A percentile compares a stretch with the other conserved stretches of the same genome.
Evolutionary conservation across 2,888 invertebrate species (phyloP).

Genomic region (Rhorus exstirpatorius): DNA sequence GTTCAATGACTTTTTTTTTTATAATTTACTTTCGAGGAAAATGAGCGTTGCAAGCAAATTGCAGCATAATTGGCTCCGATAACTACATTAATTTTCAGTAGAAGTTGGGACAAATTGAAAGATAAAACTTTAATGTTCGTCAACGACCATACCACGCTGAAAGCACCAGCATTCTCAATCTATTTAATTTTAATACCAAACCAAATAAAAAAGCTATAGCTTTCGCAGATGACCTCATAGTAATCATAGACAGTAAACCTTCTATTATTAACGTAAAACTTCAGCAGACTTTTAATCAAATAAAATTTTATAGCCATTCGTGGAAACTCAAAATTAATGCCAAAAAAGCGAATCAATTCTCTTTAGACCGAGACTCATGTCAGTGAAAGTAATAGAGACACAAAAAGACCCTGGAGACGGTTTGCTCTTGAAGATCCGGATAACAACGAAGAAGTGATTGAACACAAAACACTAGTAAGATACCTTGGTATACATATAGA

Average conservation of each 20-base stretch:
- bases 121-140: too few relatives aligned
- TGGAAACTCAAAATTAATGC: conserved; percentile 72
- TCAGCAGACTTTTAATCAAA: conserved; percentile 60
- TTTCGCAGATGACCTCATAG: conserved; percentile 49
- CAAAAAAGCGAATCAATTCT: conserved; percentile 64
- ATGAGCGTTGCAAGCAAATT: too few relatives aligned
- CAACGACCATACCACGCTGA: too few relatives aligned
- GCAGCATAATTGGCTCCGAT: too few relatives aligned
- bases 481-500: conserved; percentile 69
- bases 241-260: conserved; percentile 27
- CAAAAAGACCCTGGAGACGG: conserved; percentile 54
- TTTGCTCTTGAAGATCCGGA: neutral
- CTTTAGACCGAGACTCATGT: conserved; percentile 50
- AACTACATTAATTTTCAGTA: too few relatives aligned
- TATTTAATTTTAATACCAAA: conserved; percentile 44
- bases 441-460: neutral
- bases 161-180: conserved; percentile 9
- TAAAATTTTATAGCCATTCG: conserved; percentile 56
- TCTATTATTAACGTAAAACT: conserved; percentile 33
- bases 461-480: conserved; percentile 64
- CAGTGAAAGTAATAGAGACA: conserved; percentile 21
- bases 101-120: too few relatives aligned
- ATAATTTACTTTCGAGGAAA: too few relatives aligned
- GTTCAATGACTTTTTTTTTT: too few relatives aligned
- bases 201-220: conserved; percentile 47